phyloP scores from a whole-genome alignment of 2,888 invertebrate species.

The Trypoxylon attenuatum region DNA sequence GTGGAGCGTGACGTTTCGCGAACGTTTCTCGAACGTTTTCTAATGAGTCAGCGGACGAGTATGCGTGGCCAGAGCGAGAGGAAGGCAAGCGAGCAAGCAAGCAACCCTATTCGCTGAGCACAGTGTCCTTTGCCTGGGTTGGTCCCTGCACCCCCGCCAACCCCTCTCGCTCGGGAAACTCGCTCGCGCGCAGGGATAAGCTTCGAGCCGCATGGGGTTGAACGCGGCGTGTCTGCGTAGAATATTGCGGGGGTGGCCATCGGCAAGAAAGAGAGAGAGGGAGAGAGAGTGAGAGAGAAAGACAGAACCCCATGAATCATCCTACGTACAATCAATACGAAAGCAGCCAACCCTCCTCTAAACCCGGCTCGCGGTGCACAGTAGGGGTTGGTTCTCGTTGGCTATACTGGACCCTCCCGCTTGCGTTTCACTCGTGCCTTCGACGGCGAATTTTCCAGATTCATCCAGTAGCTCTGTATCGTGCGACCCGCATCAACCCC shows the following conservation, averaged over 20 bases:
- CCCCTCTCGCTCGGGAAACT: too few relatives aligned
- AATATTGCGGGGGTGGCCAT: conserved; percentile 62
- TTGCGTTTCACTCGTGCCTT: neutral
- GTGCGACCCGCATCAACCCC: too few relatives aligned
- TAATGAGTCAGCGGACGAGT: conserved; percentile 32
- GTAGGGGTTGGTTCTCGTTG: conserved; percentile 21
- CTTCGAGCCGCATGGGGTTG: conserved; percentile 45
- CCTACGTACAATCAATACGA: conserved; percentile 71
- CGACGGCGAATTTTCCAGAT: neutral
- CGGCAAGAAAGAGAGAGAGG: too few relatives aligned
- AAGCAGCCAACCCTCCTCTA: conserved; percentile 58
- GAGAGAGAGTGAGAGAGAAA: too few relatives aligned
- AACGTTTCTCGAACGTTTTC: conserved; percentile 6
- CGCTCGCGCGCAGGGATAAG: conserved; percentile 43
- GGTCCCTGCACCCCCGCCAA: too few relatives aligned
- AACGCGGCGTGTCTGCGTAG: conserved; percentile 52
- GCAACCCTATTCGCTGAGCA: too few relatives aligned
- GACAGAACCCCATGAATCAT: conserved; percentile 69
- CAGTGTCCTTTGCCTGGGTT: too few relatives aligned
- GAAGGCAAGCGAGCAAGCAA: neutral
- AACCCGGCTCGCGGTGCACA: conserved; percentile 17
- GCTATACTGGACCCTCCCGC: neutral
- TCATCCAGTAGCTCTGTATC: neutral
- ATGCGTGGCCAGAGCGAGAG: neutral
- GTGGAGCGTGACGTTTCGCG: neutral